These are phyloP conservation scores for Tragelaphus imberbis DNA, from an alignment of 2,113 vertebrate genomes.

Conservation along the genomic window DNA sequence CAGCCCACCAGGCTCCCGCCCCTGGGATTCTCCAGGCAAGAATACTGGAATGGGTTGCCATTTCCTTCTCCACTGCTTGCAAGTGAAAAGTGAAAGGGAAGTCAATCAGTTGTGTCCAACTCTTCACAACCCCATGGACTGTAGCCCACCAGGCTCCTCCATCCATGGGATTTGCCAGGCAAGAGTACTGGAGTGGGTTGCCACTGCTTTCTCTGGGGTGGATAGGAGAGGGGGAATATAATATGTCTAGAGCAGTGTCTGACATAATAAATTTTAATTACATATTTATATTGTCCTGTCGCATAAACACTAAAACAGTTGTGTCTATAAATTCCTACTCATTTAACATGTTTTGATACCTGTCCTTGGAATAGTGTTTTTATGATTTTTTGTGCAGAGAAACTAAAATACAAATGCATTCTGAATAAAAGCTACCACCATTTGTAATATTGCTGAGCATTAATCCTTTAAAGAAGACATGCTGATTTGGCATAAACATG, in stretches of 20 bases:
- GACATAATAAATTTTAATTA: neutral
- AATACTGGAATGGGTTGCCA: neutral
- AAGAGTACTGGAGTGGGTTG: neutral
- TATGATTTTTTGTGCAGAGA: neutral
- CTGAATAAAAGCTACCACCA: neutral
- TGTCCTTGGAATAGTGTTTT: neutral
- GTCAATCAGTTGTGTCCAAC: neutral
- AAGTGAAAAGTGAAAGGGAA: neutral
- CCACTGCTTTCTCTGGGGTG: neutral
- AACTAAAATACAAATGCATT: neutral
- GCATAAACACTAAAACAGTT: neutral
- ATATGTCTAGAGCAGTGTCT: neutral
- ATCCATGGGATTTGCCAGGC: neutral
- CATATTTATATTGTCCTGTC: neutral
- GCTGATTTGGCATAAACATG: neutral
- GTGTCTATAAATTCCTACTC: neutral
- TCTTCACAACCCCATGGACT: neutral
- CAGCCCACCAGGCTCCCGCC: neutral
- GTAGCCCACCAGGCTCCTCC: neutral
- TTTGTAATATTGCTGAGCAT: neutral
- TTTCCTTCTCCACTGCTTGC: neutral
- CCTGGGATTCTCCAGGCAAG: neutral
- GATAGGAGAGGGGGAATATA: neutral
- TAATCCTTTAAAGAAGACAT: neutral
- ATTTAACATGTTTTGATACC: neutral